phyloP scores from a whole-genome alignment of 2,888 invertebrate genomes.

The Noctua pronuba region DNA sequence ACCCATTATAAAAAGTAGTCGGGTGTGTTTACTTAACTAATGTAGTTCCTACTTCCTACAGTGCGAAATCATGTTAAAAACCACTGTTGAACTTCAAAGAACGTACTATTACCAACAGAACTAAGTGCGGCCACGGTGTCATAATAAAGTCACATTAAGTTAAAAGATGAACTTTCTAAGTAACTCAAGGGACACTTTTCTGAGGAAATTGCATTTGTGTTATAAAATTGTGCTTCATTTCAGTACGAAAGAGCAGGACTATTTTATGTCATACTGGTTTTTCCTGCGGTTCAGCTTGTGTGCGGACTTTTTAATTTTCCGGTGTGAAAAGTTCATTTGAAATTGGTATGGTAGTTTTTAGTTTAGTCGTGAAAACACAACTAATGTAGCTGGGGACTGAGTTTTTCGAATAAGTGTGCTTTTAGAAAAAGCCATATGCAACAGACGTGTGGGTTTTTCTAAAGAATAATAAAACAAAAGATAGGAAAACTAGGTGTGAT shows the following conservation, averaged over 20 bases:
- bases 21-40: slow-evolving; percentile 15
- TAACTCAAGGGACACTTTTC: slow-evolving; percentile 32
- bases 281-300: background rate
- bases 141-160: slow-evolving; percentile 46
- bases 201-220: slow-evolving; percentile 44
- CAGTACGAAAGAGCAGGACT: background rate
- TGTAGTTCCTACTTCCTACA: slow-evolving; percentile 47
- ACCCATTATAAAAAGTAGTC: background rate
- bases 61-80: slow-evolving; percentile 5
- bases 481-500: background rate
- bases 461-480: background rate
- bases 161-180: slow-evolving; percentile 35
- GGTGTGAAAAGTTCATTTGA: background rate
- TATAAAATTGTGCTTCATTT: slow-evolving; percentile 31
- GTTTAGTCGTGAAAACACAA: background rate
- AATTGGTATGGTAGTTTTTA: background rate
- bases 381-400: background rate
- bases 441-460: too few relatives aligned
- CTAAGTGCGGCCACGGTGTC: slow-evolving; percentile 26
- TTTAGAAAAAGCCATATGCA: too few relatives aligned
- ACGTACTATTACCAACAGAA: slow-evolving; percentile 8
- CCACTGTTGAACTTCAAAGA: slow-evolving; percentile 29
- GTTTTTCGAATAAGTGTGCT: background rate
- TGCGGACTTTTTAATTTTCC: background rate
- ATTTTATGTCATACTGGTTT: background rate